Evolutionary conservation across 2,888 invertebrate genomes (phyloP).

Genomic region (Ctena decussata): DNA sequence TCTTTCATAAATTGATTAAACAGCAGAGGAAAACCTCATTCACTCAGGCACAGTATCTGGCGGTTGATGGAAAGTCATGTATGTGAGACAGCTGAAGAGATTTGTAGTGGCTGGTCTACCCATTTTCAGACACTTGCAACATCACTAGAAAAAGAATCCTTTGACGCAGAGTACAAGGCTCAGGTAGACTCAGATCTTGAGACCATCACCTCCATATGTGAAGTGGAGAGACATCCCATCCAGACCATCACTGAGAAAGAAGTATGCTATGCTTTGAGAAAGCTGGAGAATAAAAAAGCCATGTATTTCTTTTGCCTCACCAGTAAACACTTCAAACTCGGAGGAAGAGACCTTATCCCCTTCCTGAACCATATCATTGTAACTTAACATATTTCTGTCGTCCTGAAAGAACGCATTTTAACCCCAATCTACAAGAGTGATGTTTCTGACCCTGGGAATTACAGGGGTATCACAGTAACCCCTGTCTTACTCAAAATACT

Average conservation of each 20-base stretch:
- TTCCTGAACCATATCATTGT: background rate
- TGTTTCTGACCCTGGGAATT: background rate
- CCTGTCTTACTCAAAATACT: background rate
- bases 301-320: background rate
- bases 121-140: background rate
- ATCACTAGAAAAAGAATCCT: background rate
- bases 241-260: background rate
- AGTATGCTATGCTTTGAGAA: background rate
- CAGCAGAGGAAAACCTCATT: background rate
- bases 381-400: background rate
- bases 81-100: background rate
- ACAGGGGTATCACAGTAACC: conserved; percentile 22
- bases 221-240: background rate
- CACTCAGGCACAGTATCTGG: background rate
- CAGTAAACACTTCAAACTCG: background rate
- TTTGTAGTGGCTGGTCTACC: background rate
- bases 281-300: conserved; percentile 22
- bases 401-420: background rate
- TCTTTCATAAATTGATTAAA: background rate
- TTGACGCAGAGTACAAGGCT: background rate
- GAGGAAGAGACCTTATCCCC: background rate
- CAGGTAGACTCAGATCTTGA: background rate
- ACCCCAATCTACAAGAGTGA: conserved; percentile 16
- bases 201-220: background rate
- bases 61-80: background rate